A percentile compares a stretch with the other conserved stretches of the same genome.
These are phyloP conservation scores for Scaptomyza parva DNA, from an alignment of 2,888 invertebrate genomes.

Conservation along the genomic window DNA sequence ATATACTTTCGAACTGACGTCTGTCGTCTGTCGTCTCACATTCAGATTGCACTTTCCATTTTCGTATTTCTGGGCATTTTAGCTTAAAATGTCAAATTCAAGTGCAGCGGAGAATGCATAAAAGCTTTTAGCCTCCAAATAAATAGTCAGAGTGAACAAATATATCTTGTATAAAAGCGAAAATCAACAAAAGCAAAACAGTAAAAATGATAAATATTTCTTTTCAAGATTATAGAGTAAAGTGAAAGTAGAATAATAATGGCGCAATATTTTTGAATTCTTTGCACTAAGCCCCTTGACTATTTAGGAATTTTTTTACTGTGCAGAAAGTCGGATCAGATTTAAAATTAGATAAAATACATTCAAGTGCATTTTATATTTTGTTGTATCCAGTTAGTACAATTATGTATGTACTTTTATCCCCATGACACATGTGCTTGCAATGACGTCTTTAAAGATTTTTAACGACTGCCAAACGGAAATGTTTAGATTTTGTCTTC, in stretches of 20 bases:
- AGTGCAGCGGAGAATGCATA: slow-evolving; percentile 47
- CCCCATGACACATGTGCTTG: slow-evolving; percentile 53
- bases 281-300: slow-evolving; percentile 34
- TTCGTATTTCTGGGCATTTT: slow-evolving; percentile 59
- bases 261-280: slow-evolving; percentile 28
- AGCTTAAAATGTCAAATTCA: slow-evolving; percentile 67
- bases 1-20: slow-evolving; percentile 15
- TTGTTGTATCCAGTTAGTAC: slow-evolving; percentile 36
- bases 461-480: slow-evolving; percentile 59
- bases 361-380: slow-evolving; percentile 11
- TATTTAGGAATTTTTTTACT: slow-evolving; percentile 26
- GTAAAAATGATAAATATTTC: not conserved
- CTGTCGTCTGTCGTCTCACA: slow-evolving; percentile 13
- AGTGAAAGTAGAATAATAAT: slow-evolving; percentile 42
- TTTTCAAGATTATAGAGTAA: slow-evolving; percentile 37
- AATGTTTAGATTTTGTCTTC: slow-evolving; percentile 48
- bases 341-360: slow-evolving; percentile 14
- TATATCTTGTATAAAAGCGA: slow-evolving; percentile 17
- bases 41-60: slow-evolving; percentile 38
- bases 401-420: slow-evolving; percentile 24
- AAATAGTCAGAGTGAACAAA: slow-evolving; percentile 1
- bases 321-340: slow-evolving; percentile 32
- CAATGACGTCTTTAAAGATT: slow-evolving; percentile 60
- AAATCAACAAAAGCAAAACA: no score
- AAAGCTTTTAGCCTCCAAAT: slow-evolving; percentile 30